These are phyloP conservation scores for Apeira syringaria DNA, from an alignment of 2,888 invertebrate genomes.

Conservation along the genomic window DNA sequence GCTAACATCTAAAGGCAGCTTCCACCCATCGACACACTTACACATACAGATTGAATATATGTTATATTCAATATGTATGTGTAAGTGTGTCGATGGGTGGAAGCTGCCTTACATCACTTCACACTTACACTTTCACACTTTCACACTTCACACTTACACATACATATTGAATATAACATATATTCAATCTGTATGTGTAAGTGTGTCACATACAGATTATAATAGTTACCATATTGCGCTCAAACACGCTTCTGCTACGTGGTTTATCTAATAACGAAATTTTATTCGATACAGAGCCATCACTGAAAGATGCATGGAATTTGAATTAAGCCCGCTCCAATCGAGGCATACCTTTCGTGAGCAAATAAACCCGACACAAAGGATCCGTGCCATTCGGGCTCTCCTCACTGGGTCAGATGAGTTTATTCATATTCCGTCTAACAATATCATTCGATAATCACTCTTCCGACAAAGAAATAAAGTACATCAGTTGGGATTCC, in stretches of 20 bases:
- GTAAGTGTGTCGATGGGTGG: too few species aligned
- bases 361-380: slow-evolving; percentile 36
- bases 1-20: too few species aligned
- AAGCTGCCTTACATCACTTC: too few species aligned
- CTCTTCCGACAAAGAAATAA: slow-evolving; percentile 12
- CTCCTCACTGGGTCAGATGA: slow-evolving; percentile 45
- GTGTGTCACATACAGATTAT: too few species aligned
- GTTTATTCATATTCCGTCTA: slow-evolving; percentile 33
- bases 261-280: slow-evolving; percentile 29
- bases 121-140: too few species aligned
- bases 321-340: slow-evolving; percentile 34
- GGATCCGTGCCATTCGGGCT: slow-evolving; percentile 15
- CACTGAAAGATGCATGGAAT: slow-evolving; percentile 30
- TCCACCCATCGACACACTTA: too few species aligned
- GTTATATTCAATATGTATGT: too few species aligned
- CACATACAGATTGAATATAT: too few species aligned
- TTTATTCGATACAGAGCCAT: slow-evolving; percentile 22
- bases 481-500: neutral
- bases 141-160: too few species aligned
- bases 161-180: too few species aligned
- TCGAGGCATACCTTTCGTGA: slow-evolving; percentile 32
- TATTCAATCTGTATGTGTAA: too few species aligned
- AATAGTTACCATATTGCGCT: too few species aligned
- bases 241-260: slow-evolving; percentile 20
- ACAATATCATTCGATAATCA: slow-evolving; percentile 11